phyloP scores from a whole-genome alignment of 2,113 vertebrate genomes.

The Callipepla californica region DNA sequence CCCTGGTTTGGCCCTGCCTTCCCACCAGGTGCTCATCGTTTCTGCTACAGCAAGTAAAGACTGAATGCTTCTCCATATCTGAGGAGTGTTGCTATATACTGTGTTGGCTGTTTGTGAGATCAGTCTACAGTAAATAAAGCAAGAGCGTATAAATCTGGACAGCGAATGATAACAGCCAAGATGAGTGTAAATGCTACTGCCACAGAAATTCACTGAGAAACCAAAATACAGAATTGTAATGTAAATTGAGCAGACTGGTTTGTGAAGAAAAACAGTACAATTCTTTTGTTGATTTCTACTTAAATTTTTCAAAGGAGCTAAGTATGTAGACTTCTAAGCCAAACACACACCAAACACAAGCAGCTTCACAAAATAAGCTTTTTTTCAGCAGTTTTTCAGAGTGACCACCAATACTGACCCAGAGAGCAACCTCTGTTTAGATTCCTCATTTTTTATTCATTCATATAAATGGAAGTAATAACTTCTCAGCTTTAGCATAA shows the following conservation, averaged over 20 bases:
- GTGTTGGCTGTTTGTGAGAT: not conserved
- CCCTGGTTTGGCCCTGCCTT: too few relatives aligned
- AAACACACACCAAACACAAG: not conserved
- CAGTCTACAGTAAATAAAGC: not conserved
- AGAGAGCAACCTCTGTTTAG: not conserved
- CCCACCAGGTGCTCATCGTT: too few relatives aligned
- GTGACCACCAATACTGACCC: not conserved
- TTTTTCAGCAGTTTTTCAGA: conserved; percentile 6
- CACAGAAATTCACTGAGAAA: not conserved
- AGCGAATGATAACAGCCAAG: not conserved
- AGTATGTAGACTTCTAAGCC: not conserved
- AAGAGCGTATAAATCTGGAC: not conserved
- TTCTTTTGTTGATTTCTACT: not conserved
- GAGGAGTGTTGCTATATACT: not conserved
- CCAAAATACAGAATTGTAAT: not conserved
- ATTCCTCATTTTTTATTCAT: conserved; percentile 33
- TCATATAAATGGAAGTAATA: conserved; percentile 54
- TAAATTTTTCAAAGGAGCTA: not conserved
- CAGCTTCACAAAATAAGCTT: conserved; percentile 23
- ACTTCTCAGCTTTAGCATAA: conserved; percentile 7
- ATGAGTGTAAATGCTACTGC: not conserved
- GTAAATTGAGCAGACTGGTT: rapidly evolving
- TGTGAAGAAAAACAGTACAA: not conserved
- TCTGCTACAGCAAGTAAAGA: not conserved
- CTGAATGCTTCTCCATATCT: rapidly evolving